Percentiles rank a stretch among this genome's conserved stretches.
These are phyloP conservation scores for Macquaria australasica DNA, from an alignment of 2,113 vertebrate genomes.

Conservation along the genomic window DNA sequence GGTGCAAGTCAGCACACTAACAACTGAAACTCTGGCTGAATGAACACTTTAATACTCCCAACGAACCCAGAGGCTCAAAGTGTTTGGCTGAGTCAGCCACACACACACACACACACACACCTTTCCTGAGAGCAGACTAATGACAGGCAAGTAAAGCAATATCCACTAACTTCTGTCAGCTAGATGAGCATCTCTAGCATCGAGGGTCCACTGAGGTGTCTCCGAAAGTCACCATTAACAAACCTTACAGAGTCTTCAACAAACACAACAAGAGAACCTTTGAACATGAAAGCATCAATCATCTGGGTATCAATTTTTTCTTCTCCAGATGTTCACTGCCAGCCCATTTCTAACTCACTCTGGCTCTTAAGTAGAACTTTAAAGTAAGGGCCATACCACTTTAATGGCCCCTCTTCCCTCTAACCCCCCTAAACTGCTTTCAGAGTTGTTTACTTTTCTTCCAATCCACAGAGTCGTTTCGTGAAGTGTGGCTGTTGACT, in stretches of 20 bases:
- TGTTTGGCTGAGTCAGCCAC: constrained; percentile 55
- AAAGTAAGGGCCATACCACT: neutral
- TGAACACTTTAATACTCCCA: constrained; percentile 45
- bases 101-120: constrained; percentile 5
- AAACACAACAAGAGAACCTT: neutral
- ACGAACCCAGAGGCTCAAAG: constrained; percentile 14
- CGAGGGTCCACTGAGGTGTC: neutral
- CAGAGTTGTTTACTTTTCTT: neutral
- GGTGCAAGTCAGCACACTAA: constrained; percentile 31
- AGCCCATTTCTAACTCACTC: neutral
- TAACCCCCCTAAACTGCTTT: neutral
- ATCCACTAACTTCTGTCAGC: constrained; percentile 20
- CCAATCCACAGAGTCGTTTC: neutral
- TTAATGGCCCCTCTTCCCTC: neutral
- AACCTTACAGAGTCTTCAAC: neutral
- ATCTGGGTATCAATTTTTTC: neutral
- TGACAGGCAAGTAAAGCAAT: constrained; percentile 32
- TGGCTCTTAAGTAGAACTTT: neutral
- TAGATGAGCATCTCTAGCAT: neutral
- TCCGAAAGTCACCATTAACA: neutral
- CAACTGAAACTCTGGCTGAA: constrained; percentile 36
- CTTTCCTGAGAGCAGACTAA: constrained; percentile 17
- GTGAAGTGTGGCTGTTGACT: neutral
- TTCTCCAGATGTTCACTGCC: neutral
- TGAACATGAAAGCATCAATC: neutral